phyloP scores from a whole-genome alignment of 2,113 vertebrate species.

The Chascanopsetta lugubris region DNA sequence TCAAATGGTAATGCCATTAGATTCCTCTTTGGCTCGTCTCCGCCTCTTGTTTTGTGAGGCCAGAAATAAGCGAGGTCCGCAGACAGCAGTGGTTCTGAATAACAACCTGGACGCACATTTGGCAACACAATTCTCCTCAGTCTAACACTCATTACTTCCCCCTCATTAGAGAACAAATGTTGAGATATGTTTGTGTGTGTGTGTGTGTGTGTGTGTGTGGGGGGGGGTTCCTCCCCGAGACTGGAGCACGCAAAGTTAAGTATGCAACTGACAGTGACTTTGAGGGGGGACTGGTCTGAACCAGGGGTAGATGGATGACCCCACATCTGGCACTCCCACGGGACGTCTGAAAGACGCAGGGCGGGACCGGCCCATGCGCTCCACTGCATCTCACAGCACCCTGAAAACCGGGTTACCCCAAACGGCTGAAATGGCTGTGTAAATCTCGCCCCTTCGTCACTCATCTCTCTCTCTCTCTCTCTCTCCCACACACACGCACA shows the following conservation, averaged over 20 bases:
- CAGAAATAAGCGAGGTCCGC: slow-evolving; percentile 61
- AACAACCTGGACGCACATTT: slow-evolving; percentile 80
- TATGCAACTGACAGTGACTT: slow-evolving; percentile 59
- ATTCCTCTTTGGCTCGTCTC: slow-evolving; percentile 61
- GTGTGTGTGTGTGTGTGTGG: slow-evolving; percentile 15
- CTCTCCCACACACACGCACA: slow-evolving; percentile 28
- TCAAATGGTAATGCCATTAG: slow-evolving; percentile 79
- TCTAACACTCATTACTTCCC: slow-evolving; percentile 79
- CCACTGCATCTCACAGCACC: slow-evolving; percentile 71
- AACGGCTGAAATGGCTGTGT: slow-evolving; percentile 62
- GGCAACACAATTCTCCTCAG: slow-evolving; percentile 75
- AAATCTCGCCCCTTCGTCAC: slow-evolving; percentile 60
- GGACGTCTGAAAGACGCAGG: slow-evolving; percentile 73
- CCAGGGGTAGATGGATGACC: slow-evolving; percentile 70
- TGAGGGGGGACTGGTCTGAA: slow-evolving; percentile 45
- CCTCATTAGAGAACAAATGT: slow-evolving; percentile 80
- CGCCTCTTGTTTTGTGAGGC: slow-evolving; percentile 70
- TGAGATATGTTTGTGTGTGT: slow-evolving; percentile 24
- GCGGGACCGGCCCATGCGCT: slow-evolving; percentile 67
- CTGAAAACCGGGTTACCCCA: slow-evolving; percentile 56
- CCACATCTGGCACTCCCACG: slow-evolving; percentile 78
- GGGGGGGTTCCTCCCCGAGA: slow-evolving; percentile 13
- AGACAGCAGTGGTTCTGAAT: slow-evolving; percentile 73
- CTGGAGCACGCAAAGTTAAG: slow-evolving; percentile 24
- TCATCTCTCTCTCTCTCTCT: slow-evolving; percentile 14